Base-by-base conservation (phyloP, 2,113 vertebrate genomes). In the Alethe castanea region DNA sequence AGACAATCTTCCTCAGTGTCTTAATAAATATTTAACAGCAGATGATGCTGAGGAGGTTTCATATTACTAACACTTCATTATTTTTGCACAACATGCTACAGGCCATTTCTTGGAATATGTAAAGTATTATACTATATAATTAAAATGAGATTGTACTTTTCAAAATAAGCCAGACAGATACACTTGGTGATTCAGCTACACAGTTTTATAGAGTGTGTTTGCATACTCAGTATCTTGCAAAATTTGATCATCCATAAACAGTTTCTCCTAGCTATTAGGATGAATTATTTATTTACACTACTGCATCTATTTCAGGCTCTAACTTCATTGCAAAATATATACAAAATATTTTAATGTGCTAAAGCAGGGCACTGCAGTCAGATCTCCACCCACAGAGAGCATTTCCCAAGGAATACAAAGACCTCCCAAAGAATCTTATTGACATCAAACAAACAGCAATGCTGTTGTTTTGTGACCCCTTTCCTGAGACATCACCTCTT, bases 81-180 rank as follows among this genome's bases (percentile, higher is more conserved):
- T 74, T 94, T 96, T 88, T 80, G 78, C 42, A 90, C 77, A 93
- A 85, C 57, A 53, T 42, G 81, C 92, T 91, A 94, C 79, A 88
- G 83, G 83, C 83, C 31, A 79, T 88, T 96, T 95, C 66, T 81
- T 80, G 62, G 61, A 89, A 92, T 77, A 95, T 70, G 53, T 78
- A 59, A 95, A 96, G 44, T 78, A 69, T 59, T 93, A 80, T 52
- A 52, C 45, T 86, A 91, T 95, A 95, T 94, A 92, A 96, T 96
- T 96, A 81, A 96, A 96, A 92, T 52, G 47, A 90, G 72, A 91
- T 28, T 60, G 54, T 76, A 77, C 47, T 94, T 93, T 86, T 78
- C 53, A 96, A 90, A 94, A 88, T 84, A 96, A 85, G 44, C 59
- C 56, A 95, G 82, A 82, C 78, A 93, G 84, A 90, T 89, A 90